Base-by-base conservation (phyloP, 2,888 invertebrate species). In the Caenorhabditis sp. region DNA sequence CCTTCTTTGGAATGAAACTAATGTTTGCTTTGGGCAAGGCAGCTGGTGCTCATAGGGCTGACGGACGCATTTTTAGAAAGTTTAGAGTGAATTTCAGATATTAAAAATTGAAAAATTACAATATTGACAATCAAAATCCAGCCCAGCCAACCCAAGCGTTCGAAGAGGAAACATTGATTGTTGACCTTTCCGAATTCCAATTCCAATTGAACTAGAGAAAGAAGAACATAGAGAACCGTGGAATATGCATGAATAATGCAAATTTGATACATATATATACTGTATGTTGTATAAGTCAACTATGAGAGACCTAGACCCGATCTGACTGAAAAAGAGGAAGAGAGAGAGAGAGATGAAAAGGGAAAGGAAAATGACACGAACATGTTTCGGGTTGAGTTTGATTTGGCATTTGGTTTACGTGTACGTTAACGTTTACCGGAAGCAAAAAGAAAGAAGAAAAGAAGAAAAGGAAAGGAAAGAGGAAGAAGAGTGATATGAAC, bases 271-370 rank as follows among this genome's bases (percentile, higher is more conserved):
- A 60, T 74, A n/a, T n/a, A 32, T 56, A 76, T 67, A 67, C 76
- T 55, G 76, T 76, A 67, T 64, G 37, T 50, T 55, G 76, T 76
- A 76, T 76, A 67, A 76, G 67, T 76, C 60, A 74, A 55, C 64
- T 50, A 56, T 65, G 58, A 9, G 32, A 9, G 32, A 4, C 4
- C 50, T 61, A 26, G 40, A 24, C 32, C 18, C 3, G 47, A 47
- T 47, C 18, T 18, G 47, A n/a, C 28, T 18, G 18, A 8, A 40
- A 67, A 44, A 9, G 11, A 9, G 24, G 20, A 32, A 15, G 37
- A 2, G 11, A 11, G 40, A 13, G n/a, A n/a, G n/a, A n/a, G n/a
- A n/a, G n/a, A n/a, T n/a, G n/a, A 40, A 67, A 44, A 9, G 11
- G 15, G 24, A 28, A 32, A 15, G 37, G 8, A 18, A 11, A 55